phyloP scores from a whole-genome alignment of 1,140 invertebrate genomes.

The Trinorchestia longiramus region DNA sequence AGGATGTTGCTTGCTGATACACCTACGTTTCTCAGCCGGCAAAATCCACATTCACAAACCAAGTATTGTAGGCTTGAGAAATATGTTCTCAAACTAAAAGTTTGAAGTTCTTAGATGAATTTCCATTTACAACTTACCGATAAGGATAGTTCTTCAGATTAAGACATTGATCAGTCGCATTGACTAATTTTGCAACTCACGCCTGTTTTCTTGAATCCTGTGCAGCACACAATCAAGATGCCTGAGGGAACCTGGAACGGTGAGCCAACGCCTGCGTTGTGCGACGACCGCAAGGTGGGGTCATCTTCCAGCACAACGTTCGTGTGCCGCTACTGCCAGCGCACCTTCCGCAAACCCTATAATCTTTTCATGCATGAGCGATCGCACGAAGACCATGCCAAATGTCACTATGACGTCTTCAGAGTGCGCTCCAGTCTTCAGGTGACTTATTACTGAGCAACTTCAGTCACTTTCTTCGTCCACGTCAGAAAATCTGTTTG shows the following conservation, averaged over 20 bases:
- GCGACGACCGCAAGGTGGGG: conserved; percentile 63
- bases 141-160: no score
- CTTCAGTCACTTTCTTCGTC: background rate
- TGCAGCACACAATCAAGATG: conserved; percentile 66
- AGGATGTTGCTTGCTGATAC: no score
- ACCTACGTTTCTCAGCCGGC: no score
- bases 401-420: conserved; percentile 77
- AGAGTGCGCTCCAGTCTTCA: conserved; percentile 68
- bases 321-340: conserved; percentile 96
- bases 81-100: no score
- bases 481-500: background rate
- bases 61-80: no score
- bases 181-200: background rate
- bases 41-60: no score
- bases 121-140: no score
- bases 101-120: no score
- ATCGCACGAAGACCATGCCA: conserved; percentile 91
- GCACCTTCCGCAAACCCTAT: conserved; percentile 94
- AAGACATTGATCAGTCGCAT: background rate
- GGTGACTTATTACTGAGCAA: conserved; percentile 55
- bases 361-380: conserved; percentile 86
- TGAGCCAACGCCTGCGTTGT: conserved; percentile 63
- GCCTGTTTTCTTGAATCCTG: background rate
- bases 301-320: conserved; percentile 84
- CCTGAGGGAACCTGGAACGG: conserved; percentile 65